Percentiles rank a stretch among this genome's conserved stretches.
These are phyloP conservation scores for Zelleria hepariella DNA, from an alignment of 2,888 invertebrate species.

Conservation along the genomic window DNA sequence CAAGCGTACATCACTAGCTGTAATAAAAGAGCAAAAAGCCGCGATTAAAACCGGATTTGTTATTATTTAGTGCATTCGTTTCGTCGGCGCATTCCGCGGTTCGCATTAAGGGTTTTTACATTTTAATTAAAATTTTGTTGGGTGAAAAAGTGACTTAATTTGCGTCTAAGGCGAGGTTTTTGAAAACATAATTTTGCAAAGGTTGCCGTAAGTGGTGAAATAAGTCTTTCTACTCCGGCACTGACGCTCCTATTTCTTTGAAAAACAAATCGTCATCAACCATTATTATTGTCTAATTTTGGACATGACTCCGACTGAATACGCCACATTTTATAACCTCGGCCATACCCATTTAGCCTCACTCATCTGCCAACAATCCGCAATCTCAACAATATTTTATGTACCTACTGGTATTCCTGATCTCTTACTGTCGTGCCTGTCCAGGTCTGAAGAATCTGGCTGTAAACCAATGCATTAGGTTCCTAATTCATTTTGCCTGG, in stretches of 20 bases:
- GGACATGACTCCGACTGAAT: too few relatives aligned
- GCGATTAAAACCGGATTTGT: not conserved
- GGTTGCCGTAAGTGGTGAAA: too few relatives aligned
- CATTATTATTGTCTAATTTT: too few relatives aligned
- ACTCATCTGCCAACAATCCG: too few relatives aligned
- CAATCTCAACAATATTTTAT: too few relatives aligned
- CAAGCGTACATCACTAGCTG: not conserved
- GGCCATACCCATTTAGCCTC: too few relatives aligned
- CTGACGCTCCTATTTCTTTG: not conserved
- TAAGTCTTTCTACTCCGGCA: not conserved
- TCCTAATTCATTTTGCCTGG: too few relatives aligned
- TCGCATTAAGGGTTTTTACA: not conserved
- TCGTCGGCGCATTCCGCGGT: not conserved
- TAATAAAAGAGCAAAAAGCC: not conserved
- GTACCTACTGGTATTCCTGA: too few relatives aligned
- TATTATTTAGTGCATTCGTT: constrained; percentile 6
- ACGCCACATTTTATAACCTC: too few relatives aligned
- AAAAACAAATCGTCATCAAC: not conserved
- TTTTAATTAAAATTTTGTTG: not conserved
- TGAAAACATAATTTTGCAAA: not conserved
- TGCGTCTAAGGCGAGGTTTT: not conserved
- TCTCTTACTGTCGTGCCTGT: too few relatives aligned
- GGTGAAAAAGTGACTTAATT: not conserved
- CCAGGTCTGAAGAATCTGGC: too few relatives aligned
- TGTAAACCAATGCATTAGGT: too few relatives aligned